phyloP scores from a whole-genome alignment of 2,113 vertebrate genomes.

The Dolichallabes microphthalmus region DNA sequence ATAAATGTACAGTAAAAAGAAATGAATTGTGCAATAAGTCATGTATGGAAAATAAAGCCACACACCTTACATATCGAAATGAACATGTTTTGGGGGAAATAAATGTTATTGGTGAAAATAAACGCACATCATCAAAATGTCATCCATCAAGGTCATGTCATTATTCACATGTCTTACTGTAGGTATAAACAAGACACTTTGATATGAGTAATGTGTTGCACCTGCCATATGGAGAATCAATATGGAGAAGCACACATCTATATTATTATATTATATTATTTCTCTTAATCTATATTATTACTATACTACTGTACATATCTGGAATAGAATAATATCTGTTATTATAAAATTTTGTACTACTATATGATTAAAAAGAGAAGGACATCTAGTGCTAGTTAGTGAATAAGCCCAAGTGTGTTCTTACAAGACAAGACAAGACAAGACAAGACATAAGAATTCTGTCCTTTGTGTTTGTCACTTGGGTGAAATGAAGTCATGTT shows the following conservation, averaged over 20 bases:
- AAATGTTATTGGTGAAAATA: background rate
- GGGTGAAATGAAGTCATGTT: slow-evolving; percentile 3
- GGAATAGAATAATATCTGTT: background rate
- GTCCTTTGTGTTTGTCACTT: slow-evolving; percentile 1
- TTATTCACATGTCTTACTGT: background rate
- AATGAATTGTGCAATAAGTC: background rate
- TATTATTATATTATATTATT: no score
- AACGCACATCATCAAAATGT: background rate
- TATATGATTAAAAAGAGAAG: background rate
- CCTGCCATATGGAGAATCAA: background rate
- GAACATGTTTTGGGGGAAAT: no score
- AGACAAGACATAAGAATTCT: background rate
- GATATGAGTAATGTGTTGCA: background rate
- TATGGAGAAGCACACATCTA: background rate
- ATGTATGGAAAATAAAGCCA: background rate
- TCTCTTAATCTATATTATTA: no score
- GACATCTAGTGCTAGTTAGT: background rate
- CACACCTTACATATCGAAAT: background rate
- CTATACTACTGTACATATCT: background rate
- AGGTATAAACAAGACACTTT: no score
- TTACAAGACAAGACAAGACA: background rate
- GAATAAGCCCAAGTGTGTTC: background rate
- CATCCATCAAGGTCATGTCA: background rate
- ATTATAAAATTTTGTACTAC: background rate
- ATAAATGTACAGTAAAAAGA: background rate